Evolutionary conservation across 2,888 invertebrate genomes (phyloP).

Genomic region (Dicyrtoma fusca): DNA sequence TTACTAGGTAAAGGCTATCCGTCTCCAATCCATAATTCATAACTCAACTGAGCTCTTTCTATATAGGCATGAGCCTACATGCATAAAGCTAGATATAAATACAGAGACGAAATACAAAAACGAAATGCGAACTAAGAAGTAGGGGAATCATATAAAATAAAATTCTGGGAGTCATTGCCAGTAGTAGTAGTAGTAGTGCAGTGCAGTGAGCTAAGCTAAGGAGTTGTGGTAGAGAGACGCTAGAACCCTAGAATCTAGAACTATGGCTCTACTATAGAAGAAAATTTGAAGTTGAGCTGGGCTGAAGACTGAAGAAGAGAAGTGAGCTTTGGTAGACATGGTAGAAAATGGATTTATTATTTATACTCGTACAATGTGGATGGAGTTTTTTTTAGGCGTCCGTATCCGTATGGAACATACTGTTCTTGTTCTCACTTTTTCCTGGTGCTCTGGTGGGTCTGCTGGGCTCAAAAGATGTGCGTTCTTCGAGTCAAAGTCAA

Average conservation of each 20-base stretch:
- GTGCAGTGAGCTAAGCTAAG: too few relatives aligned
- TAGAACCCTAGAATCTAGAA: too few relatives aligned
- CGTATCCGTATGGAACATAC: not conserved
- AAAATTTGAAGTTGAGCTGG: slow-evolving; percentile 3
- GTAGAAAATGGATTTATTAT: slow-evolving; percentile 36
- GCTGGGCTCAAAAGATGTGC: too few relatives aligned
- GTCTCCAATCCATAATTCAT: too few relatives aligned
- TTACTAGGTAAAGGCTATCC: too few relatives aligned
- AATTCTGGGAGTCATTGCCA: slow-evolving; percentile 17
- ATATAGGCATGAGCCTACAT: not conserved
- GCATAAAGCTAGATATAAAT: not conserved
- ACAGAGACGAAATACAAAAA: too few relatives aligned
- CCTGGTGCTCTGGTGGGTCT: too few relatives aligned
- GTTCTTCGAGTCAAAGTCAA: too few relatives aligned
- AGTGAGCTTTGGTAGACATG: too few relatives aligned
- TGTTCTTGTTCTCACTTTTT: slow-evolving; percentile 19
- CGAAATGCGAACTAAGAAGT: not conserved
- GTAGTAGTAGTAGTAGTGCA: not conserved
- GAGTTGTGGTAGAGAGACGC: too few relatives aligned
- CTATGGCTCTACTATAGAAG: not conserved
- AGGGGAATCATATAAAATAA: slow-evolving; percentile 5
- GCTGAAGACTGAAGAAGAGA: not conserved
- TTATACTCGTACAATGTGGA: slow-evolving; percentile 17
- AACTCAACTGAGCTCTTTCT: not conserved
- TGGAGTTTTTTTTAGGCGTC: not conserved